A percentile compares a stretch with the other conserved stretches of the same genome.
Conservation (phyloP, 1,140 invertebrate species). For the Hyles euphorbiae region DNA sequence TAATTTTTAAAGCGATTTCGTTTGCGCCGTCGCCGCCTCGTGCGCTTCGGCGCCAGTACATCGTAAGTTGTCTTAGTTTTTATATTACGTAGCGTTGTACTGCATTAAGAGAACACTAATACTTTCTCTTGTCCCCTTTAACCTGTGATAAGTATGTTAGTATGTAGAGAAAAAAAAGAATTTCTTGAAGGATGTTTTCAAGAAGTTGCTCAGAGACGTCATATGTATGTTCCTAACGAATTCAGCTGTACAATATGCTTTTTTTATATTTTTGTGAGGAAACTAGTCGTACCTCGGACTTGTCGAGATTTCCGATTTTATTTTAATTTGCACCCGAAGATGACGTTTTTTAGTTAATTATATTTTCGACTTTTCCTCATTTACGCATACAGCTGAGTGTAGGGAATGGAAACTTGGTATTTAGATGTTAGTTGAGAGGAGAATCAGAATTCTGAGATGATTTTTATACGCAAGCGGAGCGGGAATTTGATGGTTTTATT, state of each 20-base stretch:
- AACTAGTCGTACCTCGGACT: conserved; percentile 50
- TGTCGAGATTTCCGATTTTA: conserved; percentile 38
- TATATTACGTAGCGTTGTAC: conserved; percentile 49
- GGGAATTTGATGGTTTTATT: conserved; percentile 61
- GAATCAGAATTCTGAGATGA: conserved; percentile 25
- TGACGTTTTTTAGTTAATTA: conserved; percentile 46
- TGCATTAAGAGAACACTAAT: conserved; percentile 68
- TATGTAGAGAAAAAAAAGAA: conserved; percentile 45
- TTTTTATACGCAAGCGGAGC: conserved; percentile 45
- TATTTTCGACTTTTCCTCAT: conserved; percentile 34
- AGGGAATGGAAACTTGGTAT: conserved; percentile 8
- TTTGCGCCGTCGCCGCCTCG: conserved; percentile 26
- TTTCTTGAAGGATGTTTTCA: conserved; percentile 60
- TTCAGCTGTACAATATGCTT: conserved; percentile 65
- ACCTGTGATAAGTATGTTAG: conserved; percentile 75
- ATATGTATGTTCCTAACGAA: conserved; percentile 64
- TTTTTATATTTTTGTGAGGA: conserved; percentile 41
- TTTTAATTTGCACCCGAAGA: conserved; percentile 41
- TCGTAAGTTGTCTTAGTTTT: conserved; percentile 65
- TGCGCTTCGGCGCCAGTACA: conserved; percentile 30
- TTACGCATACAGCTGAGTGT: conserved; percentile 18
- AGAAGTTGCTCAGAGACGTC: conserved; percentile 64
- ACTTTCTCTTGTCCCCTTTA: conserved; percentile 73
- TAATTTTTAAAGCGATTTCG: conserved; percentile 47
- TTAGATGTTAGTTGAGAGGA: conserved; percentile 1